Percentiles rank a stretch among this genome's conserved stretches.
Evolutionary conservation across 1,140 invertebrate species (phyloP).

Genomic region (Scaptomyza hsui): DNA sequence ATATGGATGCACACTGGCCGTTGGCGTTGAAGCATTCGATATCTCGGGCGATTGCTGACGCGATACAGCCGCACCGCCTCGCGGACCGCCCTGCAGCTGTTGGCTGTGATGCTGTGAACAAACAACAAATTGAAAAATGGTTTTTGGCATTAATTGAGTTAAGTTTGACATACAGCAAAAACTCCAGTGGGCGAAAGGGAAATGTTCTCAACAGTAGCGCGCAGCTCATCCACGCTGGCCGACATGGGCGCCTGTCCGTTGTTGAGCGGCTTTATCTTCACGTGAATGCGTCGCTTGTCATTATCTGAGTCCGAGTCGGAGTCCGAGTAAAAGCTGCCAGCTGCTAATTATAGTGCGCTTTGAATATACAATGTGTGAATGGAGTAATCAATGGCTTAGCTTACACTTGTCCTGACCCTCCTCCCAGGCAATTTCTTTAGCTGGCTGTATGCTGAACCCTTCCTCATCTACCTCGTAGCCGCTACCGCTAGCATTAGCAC

Average conservation of each 20-base stretch:
- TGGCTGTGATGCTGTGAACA: conserved; percentile 84
- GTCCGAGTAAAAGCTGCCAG: conserved; percentile 94
- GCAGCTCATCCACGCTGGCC: conserved; percentile 96
- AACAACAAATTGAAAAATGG: background rate
- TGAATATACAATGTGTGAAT: background rate
- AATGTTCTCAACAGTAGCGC: conserved; percentile 95
- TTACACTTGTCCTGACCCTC: conserved; percentile 82
- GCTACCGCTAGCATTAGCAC: conserved; percentile 49
- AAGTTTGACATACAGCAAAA: conserved; percentile 80
- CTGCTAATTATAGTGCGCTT: conserved; percentile 33
- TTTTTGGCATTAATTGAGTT: background rate
- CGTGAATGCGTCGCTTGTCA: conserved; percentile 95
- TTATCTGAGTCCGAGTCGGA: conserved; percentile 95
- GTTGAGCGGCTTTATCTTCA: conserved; percentile 97
- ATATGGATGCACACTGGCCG: conserved; percentile 91
- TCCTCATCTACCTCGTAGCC: conserved; percentile 96
- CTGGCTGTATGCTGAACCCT: conserved; percentile 95
- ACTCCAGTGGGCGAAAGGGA: conserved; percentile 91
- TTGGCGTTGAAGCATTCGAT: conserved; percentile 94
- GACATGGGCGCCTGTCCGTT: conserved; percentile 94
- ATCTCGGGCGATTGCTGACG: conserved; percentile 89
- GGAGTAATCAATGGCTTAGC: background rate
- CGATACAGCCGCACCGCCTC: conserved; percentile 41
- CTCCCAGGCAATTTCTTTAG: conserved; percentile 87
- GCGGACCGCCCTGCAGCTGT: conserved; percentile 64